Conservation (phyloP, 2,888 invertebrate species). For the Odiellus spinosus region DNA sequence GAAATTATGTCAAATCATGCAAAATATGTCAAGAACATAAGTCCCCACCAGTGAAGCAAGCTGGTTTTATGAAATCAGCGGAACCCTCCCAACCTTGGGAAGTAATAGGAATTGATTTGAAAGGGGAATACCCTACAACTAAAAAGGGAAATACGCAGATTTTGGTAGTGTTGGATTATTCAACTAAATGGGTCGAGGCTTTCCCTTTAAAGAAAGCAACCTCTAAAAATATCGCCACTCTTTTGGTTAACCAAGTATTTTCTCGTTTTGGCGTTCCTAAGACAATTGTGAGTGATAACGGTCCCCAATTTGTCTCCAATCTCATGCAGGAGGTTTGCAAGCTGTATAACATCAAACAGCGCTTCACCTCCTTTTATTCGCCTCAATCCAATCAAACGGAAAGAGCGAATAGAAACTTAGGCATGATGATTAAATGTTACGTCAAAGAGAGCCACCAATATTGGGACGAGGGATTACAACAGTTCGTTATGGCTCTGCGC, state of each 20-base stretch:
- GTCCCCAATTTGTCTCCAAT: neutral
- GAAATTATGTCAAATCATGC: too few relatives aligned
- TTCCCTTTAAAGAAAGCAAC: conserved; percentile 2
- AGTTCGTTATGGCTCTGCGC: conserved; percentile 6
- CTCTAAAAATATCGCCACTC: neutral
- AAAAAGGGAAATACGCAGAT: neutral
- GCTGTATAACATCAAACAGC: neutral
- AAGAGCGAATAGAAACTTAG: conserved; percentile 4
- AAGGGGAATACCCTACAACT: conserved; percentile 1
- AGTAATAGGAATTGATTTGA: neutral
- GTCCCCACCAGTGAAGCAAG: too few relatives aligned
- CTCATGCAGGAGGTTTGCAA: neutral
- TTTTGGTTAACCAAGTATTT: conserved; percentile 5
- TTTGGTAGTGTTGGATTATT: conserved; percentile 1
- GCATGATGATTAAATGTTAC: conserved; percentile 3
- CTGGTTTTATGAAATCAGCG: too few relatives aligned
- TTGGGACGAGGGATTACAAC: conserved; percentile 3
- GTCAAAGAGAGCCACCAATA: conserved; percentile 1
- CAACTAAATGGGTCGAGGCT: conserved; percentile 3
- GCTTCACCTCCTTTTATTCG: conserved; percentile 4
- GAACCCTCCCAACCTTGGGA: conserved; percentile 1
- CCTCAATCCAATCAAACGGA: conserved; percentile 10
- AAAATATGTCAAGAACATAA: too few relatives aligned
- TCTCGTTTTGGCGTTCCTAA: conserved; percentile 5
- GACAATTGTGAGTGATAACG: conserved; percentile 5